phyloP scores from a whole-genome alignment of 2,888 invertebrate genomes.

The Xestia rhomboidea region DNA sequence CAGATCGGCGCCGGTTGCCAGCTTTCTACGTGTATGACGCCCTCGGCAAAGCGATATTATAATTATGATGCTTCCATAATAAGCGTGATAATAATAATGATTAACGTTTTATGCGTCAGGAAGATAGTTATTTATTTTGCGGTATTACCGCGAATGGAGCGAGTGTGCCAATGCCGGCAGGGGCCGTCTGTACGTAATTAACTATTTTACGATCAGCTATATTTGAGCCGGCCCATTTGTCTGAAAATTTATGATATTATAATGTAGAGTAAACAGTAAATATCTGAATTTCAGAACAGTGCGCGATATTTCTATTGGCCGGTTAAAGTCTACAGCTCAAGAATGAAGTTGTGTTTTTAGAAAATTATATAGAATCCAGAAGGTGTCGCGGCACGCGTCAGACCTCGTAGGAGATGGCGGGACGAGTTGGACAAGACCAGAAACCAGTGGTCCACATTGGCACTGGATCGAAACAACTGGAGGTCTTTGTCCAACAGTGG shows the following conservation, averaged over 20 bases:
- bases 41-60: slow-evolving; percentile 14
- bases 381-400: too few relatives aligned
- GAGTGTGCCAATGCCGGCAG: slow-evolving; percentile 57
- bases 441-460: too few relatives aligned
- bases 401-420: too few relatives aligned
- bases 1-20: too few relatives aligned
- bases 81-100: slow-evolving; percentile 30
- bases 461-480: too few relatives aligned
- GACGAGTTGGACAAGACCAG: too few relatives aligned
- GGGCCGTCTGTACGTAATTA: slow-evolving; percentile 43
- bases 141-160: slow-evolving; percentile 38
- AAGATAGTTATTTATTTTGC: slow-evolving; percentile 52
- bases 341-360: slow-evolving; percentile 1
- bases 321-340: not conserved
- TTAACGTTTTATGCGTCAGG: slow-evolving; percentile 35
- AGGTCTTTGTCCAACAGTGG: too few relatives aligned
- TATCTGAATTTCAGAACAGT: slow-evolving; percentile 12
- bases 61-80: slow-evolving; percentile 29
- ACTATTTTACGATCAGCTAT: slow-evolving; percentile 51
- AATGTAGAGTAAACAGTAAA: slow-evolving; percentile 26
- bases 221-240: slow-evolving; percentile 40
- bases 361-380: not conserved
- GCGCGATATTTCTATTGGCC: not conserved
- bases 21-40: too few relatives aligned
- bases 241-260: slow-evolving; percentile 34